phyloP scores from a whole-genome alignment of 2,113 vertebrate species.

The Nycticebus coucang region DNA sequence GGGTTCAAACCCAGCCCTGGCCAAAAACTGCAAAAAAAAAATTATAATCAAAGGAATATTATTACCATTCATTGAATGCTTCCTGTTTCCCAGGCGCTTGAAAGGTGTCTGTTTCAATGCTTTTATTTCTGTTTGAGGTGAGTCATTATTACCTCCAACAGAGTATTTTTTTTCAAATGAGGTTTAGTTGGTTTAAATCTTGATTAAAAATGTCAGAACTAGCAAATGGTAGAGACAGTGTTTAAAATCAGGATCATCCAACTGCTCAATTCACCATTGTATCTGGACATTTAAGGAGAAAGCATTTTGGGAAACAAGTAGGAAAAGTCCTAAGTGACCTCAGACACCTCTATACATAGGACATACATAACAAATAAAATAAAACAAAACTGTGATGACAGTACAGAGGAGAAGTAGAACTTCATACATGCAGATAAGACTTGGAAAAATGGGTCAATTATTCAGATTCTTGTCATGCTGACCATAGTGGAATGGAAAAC shows the following conservation, averaged over 20 bases:
- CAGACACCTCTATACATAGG: neutral
- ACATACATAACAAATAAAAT: neutral
- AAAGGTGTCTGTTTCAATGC: constrained; percentile 12
- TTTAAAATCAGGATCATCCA: neutral
- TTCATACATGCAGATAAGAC: neutral
- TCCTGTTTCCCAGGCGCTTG: neutral
- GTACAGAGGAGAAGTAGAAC: neutral
- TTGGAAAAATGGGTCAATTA: neutral
- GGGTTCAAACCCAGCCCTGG: too few relatives aligned
- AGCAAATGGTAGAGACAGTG: neutral
- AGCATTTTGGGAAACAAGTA: neutral
- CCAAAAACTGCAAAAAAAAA: too few relatives aligned
- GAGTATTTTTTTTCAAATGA: neutral
- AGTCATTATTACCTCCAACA: constrained; percentile 7
- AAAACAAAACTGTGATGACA: neutral
- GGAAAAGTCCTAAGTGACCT: neutral
- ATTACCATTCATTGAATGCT: constrained; percentile 13
- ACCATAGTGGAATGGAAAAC: neutral
- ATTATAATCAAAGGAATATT: constrained; percentile 37
- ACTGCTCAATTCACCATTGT: neutral
- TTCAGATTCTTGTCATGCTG: neutral
- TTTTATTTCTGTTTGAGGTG: neutral
- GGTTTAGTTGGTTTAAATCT: neutral
- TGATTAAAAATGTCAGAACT: constrained; percentile 24
- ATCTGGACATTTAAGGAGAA: neutral